Base-by-base conservation (phyloP, 2,888 invertebrate genomes). In the Cheilosia variabilis region DNA sequence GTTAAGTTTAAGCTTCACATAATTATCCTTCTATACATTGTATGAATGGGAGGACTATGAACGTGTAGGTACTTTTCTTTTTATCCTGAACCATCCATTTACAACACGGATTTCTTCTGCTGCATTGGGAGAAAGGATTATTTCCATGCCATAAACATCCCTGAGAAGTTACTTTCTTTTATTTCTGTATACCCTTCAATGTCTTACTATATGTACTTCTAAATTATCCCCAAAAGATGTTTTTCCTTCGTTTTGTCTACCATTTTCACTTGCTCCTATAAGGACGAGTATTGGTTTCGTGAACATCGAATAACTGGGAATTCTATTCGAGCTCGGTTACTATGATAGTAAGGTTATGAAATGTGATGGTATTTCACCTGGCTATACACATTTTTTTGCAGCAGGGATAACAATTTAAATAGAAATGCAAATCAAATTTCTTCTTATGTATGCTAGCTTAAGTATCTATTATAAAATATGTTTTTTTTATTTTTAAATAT, bases 121-220 rank as follows among this genome's bases (percentile, higher is more conserved):
- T 52, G 52, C 52, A 52, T 4, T 52, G 52, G 52, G 13, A 52
- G 24, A 52, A 52, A 24, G 24, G 52, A 52, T 52, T 52, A 52
- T 24, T 24, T 52, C 52, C 52, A 52, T 52, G 22, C 24, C 24
- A 52, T 52, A 52, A 52, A 52, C 52, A 52, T 52, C 47, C 52
- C 24, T 22, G 22, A 24, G 52, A 24, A 24, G 19, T 24, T 24
- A 24, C 24, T 4, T 52, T 52, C 22, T 22, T 13, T 22, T 13
- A 31, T 52, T 52, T 6, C 17, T 47, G n/a, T 47, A 47, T 47
- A 47, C 47, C 47, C 47, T 17, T 47, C 17, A 47, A 9, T 19
- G 19, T 47, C 47, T 17, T 47, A 47, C 9, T 9, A 9, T 47
- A n/a, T 19, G 9, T 13, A 37, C 37, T 17, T 47, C 17, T 9